These are phyloP conservation scores for Sminthurinus aureus DNA, from an alignment of 2,888 invertebrate genomes.

Conservation along the genomic window DNA sequence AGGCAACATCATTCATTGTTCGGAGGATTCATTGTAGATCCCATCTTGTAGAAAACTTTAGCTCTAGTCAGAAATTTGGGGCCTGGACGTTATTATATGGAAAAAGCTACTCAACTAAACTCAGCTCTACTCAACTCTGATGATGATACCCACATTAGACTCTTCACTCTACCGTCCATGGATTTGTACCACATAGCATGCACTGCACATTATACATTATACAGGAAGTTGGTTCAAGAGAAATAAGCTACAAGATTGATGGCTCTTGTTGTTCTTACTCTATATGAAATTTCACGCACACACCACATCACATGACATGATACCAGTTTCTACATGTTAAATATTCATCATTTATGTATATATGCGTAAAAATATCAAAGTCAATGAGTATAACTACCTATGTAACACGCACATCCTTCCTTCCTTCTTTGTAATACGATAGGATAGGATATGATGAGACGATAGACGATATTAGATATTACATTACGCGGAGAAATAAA, in stretches of 20 bases:
- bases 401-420: neutral
- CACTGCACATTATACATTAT: neutral
- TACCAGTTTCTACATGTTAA: too few relatives aligned
- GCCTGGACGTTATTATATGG: neutral
- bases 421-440: too few relatives aligned
- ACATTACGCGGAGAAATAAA: neutral
- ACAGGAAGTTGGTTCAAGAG: neutral
- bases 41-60: neutral
- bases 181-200: neutral
- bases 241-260: constrained; percentile 39
- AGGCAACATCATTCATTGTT: neutral
- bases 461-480: neutral
- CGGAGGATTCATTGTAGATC: neutral
- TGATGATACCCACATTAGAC: too few relatives aligned
- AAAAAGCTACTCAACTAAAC: neutral
- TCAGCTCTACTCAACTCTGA: too few relatives aligned
- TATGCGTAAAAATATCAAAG: constrained; percentile 17
- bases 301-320: too few relatives aligned
- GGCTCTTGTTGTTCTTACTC: constrained; percentile 8
- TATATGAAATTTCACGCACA: too few relatives aligned
- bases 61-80: neutral
- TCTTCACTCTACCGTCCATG: too few relatives aligned
- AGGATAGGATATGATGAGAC: too few relatives aligned
- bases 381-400: neutral
- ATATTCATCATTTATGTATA: neutral